phyloP scores from a whole-genome alignment of 2,797 vertebrate species.

The Sus cebifrons region DNA sequence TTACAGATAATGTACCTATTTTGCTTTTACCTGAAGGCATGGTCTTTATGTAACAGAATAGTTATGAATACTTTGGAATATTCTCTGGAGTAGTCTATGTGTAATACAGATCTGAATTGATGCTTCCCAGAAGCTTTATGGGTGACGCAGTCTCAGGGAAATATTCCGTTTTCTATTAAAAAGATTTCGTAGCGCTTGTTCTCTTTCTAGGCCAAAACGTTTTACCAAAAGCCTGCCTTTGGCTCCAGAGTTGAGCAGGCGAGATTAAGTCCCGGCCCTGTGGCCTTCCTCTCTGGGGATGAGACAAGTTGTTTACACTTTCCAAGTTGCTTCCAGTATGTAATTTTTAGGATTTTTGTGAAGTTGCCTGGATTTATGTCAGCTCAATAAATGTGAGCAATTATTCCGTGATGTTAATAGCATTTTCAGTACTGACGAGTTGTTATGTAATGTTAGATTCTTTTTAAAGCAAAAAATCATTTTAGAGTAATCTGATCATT shows the following conservation, averaged over 20 bases:
- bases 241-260: not conserved
- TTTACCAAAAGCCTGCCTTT: slow-evolving; percentile 19
- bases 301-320: not conserved
- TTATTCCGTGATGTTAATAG: no score
- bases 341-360: not conserved
- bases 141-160: not conserved
- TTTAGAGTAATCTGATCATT: not conserved
- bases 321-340: not conserved
- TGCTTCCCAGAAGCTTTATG: not conserved
- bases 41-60: not conserved
- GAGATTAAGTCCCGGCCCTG: not conserved
- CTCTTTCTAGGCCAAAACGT: not conserved
- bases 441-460: not conserved
- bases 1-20: not conserved
- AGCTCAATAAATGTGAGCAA: not conserved
- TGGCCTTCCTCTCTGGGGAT: not conserved
- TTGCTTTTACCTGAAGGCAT: not conserved
- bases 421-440: not conserved
- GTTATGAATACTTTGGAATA: not conserved
- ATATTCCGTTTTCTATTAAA: slow-evolving; percentile 2
- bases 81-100: not conserved
- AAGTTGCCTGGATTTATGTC: not conserved
- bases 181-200: not conserved
- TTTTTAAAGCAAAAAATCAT: not conserved
- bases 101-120: not conserved